These are phyloP conservation scores for Psittacula echo DNA, from an alignment of 2,797 vertebrate species.

Conservation along the genomic window DNA sequence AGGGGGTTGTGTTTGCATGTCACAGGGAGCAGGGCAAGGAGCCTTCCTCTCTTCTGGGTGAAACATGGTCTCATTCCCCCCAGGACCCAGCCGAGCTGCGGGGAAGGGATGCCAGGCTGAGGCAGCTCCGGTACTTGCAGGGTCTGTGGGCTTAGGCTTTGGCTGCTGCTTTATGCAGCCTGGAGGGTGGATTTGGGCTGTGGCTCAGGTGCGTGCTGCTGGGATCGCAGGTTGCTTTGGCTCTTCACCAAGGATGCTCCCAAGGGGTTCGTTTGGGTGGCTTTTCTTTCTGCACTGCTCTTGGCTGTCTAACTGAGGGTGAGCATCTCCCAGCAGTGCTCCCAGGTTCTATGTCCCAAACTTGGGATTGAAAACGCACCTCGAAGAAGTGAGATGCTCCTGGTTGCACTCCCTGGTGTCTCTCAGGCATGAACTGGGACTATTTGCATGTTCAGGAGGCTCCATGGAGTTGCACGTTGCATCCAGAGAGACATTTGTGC, in stretches of 20 bases:
- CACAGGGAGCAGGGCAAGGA: not conserved
- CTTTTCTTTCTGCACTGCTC: not conserved
- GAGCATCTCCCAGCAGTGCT: not conserved
- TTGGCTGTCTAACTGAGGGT: not conserved
- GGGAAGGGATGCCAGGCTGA: not conserved
- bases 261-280: not conserved
- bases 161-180: not conserved
- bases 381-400: not conserved
- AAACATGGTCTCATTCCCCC: not conserved
- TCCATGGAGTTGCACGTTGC: not conserved
- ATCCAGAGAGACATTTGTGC: slow-evolving; percentile 39
- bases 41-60: not conserved
- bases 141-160: not conserved
- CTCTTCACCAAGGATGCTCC: not conserved
- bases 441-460: not conserved
- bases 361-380: rapidly evolving
- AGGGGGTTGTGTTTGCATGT: not conserved
- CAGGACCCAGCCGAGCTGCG: not conserved
- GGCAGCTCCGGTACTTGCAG: not conserved
- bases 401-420: not conserved
- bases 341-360: not conserved
- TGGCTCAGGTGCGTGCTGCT: not conserved
- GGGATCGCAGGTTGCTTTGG: not conserved
- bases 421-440: not conserved
- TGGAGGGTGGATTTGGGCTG: not conserved